Base-by-base conservation (phyloP, 2,113 vertebrate genomes). In the Hippocampus abdominalis region DNA sequence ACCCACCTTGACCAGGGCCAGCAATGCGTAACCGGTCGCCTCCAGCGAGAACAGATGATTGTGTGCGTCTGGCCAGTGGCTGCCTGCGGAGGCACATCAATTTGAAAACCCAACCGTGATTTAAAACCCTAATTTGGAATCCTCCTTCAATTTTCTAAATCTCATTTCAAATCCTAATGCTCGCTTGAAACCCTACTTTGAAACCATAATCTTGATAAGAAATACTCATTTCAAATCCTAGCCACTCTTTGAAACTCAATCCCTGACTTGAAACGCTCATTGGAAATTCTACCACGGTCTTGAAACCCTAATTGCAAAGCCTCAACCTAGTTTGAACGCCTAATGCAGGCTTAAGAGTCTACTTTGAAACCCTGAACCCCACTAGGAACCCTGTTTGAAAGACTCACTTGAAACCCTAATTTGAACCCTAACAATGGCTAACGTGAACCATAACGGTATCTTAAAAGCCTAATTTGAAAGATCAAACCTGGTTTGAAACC, bases 1-100 rank as follows among this genome's bases (percentile, higher is more conserved):
- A 29, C 76, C 75, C 39, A 88, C 21, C 57, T 89, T 82, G 44
- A 93, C 40, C 54, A 93, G 83, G 15, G 92, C 87, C 64, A 92
- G 79, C 65, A 94, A 82, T 0, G 89, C 92, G 0, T 92, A 94
- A 68, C 92, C 91, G 0, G 91, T 93, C 12, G 89, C 92, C 83
- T 94, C 92, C 51, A 90, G 62, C 0, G 81, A 86, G 72, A 90
- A 90, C 29, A 91, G 75, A 0, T 0, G 44, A 56, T 88, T 91
- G 9, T 72, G 18, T 0, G 1, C 3, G 72, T 88, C 85, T 2
- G 72, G 87, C 92, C 93, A 93, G 69, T 89, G 80, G 44, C 64
- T 87, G 63, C 65, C 67, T 10, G n/a, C 86, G 86, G 60, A 20
- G 59, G 66, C 2, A 15, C 16, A 27, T 16, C 13, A 7, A 25